Base-by-base conservation (phyloP, 2,113 vertebrate genomes). In the Rhabdornis inornatus region DNA sequence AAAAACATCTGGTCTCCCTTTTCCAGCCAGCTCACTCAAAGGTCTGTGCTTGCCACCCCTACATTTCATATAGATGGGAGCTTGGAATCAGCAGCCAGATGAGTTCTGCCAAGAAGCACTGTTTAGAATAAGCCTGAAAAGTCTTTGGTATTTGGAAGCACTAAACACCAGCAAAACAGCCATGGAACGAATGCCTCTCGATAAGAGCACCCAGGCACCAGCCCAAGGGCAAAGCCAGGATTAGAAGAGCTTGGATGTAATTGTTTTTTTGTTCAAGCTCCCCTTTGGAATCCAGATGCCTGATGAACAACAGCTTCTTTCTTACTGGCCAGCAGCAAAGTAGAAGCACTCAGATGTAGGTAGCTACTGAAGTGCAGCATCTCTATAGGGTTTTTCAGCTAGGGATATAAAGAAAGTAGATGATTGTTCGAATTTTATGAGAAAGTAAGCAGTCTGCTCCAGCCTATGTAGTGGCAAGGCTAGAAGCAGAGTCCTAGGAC, bases 81-180 rank as follows among this genome's bases (percentile, higher is more conserved):
- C 15, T 28, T 35, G 35, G 55, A 40, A 69, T 55, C 4, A 6
- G 55, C 47, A 77, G 59, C 27, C 69, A 65, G 69, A 52, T n/a
- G 30, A 47, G 24, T 40, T 64, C 44, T 91, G 80, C 83, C 64
- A 53, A 78, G 44, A 66, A 83, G 27, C 50, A 15, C 15, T 39
- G 13, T 44, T 87, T 30, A 55, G 52, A 95, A 64, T 39, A 42
- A 92, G 68, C 66, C 63, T 68, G 75, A 30, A 74, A 88, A 80
- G 72, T 22, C 52, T 77, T 37, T 70, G 83, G 27, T 50, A 83
- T 95, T 74, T 91, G 80, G 83, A 83, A 94, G 61, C 53, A 88
- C 61, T n/a, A 75, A 92, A 59, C 0, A 0, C 49, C 85, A 60
- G 37, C 13, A 30, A 42, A 78, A 74, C 0, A 0, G 27, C 57